Evolutionary conservation across 2,797 vertebrate species (phyloP), one percentile per base, ranked within the genome.

Genomic region (Pangasius krempfi): DNA sequence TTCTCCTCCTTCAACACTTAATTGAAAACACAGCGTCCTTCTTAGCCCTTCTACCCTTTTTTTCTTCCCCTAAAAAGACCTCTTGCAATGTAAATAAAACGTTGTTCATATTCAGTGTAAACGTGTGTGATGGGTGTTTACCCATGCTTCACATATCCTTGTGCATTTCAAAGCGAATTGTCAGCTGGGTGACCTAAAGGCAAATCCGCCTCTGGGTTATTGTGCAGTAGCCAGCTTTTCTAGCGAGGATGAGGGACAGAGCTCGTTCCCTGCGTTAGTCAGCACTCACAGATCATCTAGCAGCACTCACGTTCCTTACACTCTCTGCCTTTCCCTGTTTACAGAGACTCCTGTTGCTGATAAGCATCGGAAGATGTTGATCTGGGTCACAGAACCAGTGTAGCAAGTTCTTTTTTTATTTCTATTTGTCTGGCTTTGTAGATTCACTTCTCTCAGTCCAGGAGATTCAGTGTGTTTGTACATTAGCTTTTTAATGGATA

Each of bases 351-450:
- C 40, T 62, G 5, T n/a, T 56, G 50, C 88, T 84, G 88, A 87
- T 89, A 89, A 73, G n/a, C n/a, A 89, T 87, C 86, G 79, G 70
- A 72, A 84, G 50, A 80, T 82, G 84, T 47, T 73, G 76, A 89
- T 78, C 79, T 13, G 37, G 80, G 85, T 84, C 81, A 79, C 25
- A 78, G 72, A 84, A 89, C 88, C 88, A 87, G 88, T 22, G 70
- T 50, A 87, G 84, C 88, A 79, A 68, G 88, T 79, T 84, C 30
- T 7, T 47, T 18, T 66, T 33, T 52, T 47, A n/a, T n/a, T 13
- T 82, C 40, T 84, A 18, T 62, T 79, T 52, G 13, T 52, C 25
- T 81, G 66, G 27, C 56, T 78, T 73, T 70, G 50, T 58, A 33
- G 4, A 40, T 30, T 88, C 8, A 10, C 2, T 30, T 8, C 56